Conservation (phyloP, 2,113 vertebrate genomes). For the Zosterops pallidus region DNA sequence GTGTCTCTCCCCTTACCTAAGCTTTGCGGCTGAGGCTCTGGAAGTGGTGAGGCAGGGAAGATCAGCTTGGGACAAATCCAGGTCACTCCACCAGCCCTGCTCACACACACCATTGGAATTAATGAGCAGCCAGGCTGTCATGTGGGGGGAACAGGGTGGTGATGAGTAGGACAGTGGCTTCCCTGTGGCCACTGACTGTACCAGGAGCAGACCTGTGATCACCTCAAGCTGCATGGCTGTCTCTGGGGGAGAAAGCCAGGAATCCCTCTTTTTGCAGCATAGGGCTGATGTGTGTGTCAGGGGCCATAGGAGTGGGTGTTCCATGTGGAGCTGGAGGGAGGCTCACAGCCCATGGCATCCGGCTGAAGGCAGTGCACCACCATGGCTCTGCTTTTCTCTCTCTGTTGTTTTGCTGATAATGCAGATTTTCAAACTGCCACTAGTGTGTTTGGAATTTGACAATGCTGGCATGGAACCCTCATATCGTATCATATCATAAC, state of each 20-base stretch:
- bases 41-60: background rate
- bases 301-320: accelerated
- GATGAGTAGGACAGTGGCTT: background rate
- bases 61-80: background rate
- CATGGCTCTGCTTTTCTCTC: conserved; percentile 73
- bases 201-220: accelerated
- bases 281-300: too few species aligned
- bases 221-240: background rate
- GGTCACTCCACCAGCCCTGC: background rate
- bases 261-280: background rate
- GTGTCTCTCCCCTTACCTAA: background rate
- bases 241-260: background rate
- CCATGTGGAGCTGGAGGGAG: background rate
- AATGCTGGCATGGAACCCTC: background rate
- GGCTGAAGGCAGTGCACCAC: conserved; percentile 67
- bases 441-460: background rate
- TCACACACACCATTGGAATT: accelerated
- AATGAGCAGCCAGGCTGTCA: background rate
- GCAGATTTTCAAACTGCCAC: background rate
- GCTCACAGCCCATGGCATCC: background rate
- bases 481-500: background rate
- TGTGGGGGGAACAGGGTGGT: accelerated
- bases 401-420: conserved; percentile 41
- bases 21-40: background rate
- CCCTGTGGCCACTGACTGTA: accelerated